A percentile compares a stretch with the other conserved stretches of the same genome.
Conservation (phyloP, 1,140 invertebrate genomes). For the Bombus cullumanus region DNA sequence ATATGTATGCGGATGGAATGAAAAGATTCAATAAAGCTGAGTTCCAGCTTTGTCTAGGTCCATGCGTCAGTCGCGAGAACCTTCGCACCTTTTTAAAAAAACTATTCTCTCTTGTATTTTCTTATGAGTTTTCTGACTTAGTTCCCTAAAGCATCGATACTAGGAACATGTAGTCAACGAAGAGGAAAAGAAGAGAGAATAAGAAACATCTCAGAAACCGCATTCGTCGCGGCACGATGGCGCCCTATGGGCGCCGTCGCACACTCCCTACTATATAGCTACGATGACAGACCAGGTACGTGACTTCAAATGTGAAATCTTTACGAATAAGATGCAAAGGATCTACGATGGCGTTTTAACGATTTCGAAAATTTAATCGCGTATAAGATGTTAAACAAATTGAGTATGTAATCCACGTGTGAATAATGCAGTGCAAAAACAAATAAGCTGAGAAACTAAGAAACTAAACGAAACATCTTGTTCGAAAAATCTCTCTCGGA, state of each 20-base stretch:
- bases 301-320: neutral
- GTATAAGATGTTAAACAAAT: neutral
- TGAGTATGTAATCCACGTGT: neutral
- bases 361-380: neutral
- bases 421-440: neutral
- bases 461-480: neutral
- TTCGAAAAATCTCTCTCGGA: neutral
- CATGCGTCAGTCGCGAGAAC: neutral
- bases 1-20: neutral
- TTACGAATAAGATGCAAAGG: neutral
- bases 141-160: conserved; percentile 10
- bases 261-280: conserved; percentile 73
- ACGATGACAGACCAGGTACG: conserved; percentile 68
- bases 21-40: neutral
- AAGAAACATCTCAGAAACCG: conserved; percentile 70
- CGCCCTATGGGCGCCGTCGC: conserved; percentile 80
- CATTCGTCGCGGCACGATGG: conserved; percentile 77
- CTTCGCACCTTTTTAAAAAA: conserved; percentile 55
- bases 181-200: conserved; percentile 51
- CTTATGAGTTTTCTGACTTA: conserved; percentile 57
- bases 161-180: conserved; percentile 11
- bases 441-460: neutral
- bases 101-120: conserved; percentile 38
- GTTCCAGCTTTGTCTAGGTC: neutral
- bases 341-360: too few relatives aligned